Evolutionary conservation across 2,113 vertebrate genomes (phyloP), one percentile per base, ranked within the genome.

Genomic region (Rhea pennata): DNA sequence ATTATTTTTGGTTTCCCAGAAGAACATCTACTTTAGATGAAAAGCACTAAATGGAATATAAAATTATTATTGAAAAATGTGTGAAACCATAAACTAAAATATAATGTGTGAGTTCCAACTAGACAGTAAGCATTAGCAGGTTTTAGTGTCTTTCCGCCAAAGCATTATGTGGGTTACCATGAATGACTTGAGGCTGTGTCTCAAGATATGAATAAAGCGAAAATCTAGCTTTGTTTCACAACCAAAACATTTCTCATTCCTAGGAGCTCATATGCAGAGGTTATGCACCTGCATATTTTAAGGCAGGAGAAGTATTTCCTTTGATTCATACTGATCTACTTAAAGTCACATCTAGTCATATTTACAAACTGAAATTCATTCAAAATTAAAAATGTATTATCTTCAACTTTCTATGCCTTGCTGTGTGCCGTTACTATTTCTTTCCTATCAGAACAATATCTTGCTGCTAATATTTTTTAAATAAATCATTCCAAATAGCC

Each of bases 401-500:
- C 42, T 87, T 95, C 27, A 66, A 83, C 51, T 61, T 65, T 53
- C 22, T 81, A 79, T 83, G 56, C 78, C 53, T 48, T 92, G 21
- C 4, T 85, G 12, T 54, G 65, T 24, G 48, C 51, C 50, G 70
- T 24, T 65, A 39, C 12, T 48, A 53, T 27, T 70, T 46, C 6
- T 84, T 14, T 93, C 51, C 29, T n/a, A 24, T 86, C 39, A 93
- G 79, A 87, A 87, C 48, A 58, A 29, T 42, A 75, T 20, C 42
- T 75, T 69, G 5, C 2, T 89, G 54, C 7, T 87, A 89, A 65
- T 61, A 24, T 11, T 71, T 92, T 58, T 87, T 56, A 2, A 91
- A 84, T 85, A 96, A 97, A 97, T 93, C 56, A 94, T 87, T 83
- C 23, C 9, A 87, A 97, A 93, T 22, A 79, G 16, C 17, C 84